Base-by-base conservation (phyloP, 2,113 vertebrate genomes). In the Glaucidium brasilianum region DNA sequence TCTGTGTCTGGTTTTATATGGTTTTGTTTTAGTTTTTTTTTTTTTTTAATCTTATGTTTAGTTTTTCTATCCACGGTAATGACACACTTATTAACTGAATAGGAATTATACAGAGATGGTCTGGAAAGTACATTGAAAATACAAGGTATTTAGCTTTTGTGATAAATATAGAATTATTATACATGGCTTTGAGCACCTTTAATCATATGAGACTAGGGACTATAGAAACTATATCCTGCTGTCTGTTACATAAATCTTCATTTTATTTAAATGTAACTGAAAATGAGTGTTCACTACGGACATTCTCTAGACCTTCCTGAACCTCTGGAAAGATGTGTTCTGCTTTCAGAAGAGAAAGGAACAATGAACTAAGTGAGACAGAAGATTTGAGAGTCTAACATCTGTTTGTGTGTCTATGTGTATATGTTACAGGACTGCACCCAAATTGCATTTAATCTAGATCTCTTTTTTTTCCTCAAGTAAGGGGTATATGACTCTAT, bases 1-100 rank as follows among this genome's bases (percentile, higher is more conserved):
- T 39, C 12, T 19, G 11, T 19, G 2, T 20, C 12, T 68, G 2
- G 21, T 68, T 83, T 95, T 9, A 49, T 62, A 35, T 72, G 7
- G 0, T 67, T 85, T 55, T 34, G 4, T 0, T 86, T 91, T 22
- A 39, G 5, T 22, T 76, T 56, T 4, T 0, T 14, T 0, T 14
- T 14, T 4, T 4, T 81, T 92, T 71, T 15, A 35, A 56, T 27
- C 6, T 68, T 75, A n/a, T 39, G 5, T 47, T 88, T 64, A 56
- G 3, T 39, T 95, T 96, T 79, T 79, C 26, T 64, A 9, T 52
- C 77, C 74, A 26, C 5, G 39, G 35, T 41, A 81, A 47, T 35
- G 8, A 15, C 13, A 39, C 1, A 6, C 12, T 66, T 83, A 67
- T 34, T 11, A 78, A 87, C 79, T 27, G 0, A 47, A 37, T 23